Evolutionary conservation across 2,797 vertebrate species (phyloP), one percentile per base, ranked within the genome.

Genomic region (Sebastiscus tertius): DNA sequence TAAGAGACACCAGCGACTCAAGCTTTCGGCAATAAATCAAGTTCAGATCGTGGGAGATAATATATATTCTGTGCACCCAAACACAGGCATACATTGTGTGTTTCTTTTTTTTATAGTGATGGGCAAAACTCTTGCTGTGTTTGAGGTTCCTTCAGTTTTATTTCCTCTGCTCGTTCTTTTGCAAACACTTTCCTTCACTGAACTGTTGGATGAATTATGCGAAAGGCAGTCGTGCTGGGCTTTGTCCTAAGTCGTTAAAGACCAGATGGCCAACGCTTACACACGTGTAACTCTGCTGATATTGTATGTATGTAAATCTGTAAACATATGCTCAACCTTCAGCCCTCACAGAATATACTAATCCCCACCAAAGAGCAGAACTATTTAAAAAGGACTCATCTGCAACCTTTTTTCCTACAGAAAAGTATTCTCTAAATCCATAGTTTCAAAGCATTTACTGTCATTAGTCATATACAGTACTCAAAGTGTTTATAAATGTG

Each of bases 251-350:
- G 87, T 89, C 84, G 72, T 72, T 52, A 76, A 62, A 80, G 84
- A 70, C 71, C 92, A 94, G 90, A 91, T 93, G 92, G 92, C 66
- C 24, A 1, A 34, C 4, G 67, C 84, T 74, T 59, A 80, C 67
- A 87, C 72, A 86, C 36, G 26, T 87, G 80, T 72, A 85, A 76
- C 83, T 77, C 77, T 81, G 82, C 84, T 84, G 72, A 85, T 89
- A 79, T 79, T 85, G 76, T 85, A 82, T 86, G 88, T 82, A 86
- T 93, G 87, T 91, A 87, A 93, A 89, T 90, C 81, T 88, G 61
- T 66, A 84, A 94, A 89, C 91, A 93, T 90, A 89, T 91, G 90
- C 87, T 91, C 62, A 87, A 78, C 76, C 77, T 82, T 87, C 63
- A 84, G 73, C 81, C 80, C 70, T 77, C 64, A 76, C 81, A 77